phyloP scores from a whole-genome alignment of 2,888 invertebrate species.

The Vandiemenella viatica region DNA sequence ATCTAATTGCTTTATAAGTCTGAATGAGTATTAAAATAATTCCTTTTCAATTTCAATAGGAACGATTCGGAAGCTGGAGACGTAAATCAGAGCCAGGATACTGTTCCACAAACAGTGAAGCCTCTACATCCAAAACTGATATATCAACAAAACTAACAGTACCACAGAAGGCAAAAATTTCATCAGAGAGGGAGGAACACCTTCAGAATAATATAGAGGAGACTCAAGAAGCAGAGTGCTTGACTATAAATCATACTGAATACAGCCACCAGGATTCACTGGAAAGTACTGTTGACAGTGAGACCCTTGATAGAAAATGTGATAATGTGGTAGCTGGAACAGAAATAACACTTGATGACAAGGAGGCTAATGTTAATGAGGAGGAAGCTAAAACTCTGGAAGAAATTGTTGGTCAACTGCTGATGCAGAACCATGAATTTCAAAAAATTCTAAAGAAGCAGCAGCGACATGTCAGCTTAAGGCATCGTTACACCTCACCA shows the following conservation, averaged over 20 bases:
- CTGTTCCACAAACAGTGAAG: constrained; percentile 3
- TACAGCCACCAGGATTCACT: background rate
- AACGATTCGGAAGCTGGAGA: constrained; percentile 47
- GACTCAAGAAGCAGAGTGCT: background rate
- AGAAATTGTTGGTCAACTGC: constrained; percentile 64
- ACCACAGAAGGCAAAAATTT: background rate
- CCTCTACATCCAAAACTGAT: background rate
- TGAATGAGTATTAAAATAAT: too few species aligned
- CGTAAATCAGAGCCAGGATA: constrained; percentile 58
- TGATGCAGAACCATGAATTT: constrained; percentile 71
- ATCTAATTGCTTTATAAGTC: too few species aligned
- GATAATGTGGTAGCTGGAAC: too few species aligned
- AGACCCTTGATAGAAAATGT: constrained; percentile 28
- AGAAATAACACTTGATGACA: too few species aligned
- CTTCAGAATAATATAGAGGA: too few species aligned
- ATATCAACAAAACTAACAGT: constrained; percentile 1
- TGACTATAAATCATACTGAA: too few species aligned
- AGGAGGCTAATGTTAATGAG: constrained; percentile 25
- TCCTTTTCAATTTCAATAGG: too few species aligned
- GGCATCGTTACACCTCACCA: constrained; percentile 31
- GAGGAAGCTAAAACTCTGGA: constrained; percentile 44
- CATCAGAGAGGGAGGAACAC: too few species aligned
- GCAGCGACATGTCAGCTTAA: constrained; percentile 40
- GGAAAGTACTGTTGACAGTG: constrained; percentile 5
- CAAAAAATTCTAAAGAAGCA: constrained; percentile 63